Percentiles rank a stretch among this genome's conserved stretches.
These are phyloP conservation scores for Eristalinus aeneus DNA, from an alignment of 2,888 invertebrate species.

Conservation along the genomic window DNA sequence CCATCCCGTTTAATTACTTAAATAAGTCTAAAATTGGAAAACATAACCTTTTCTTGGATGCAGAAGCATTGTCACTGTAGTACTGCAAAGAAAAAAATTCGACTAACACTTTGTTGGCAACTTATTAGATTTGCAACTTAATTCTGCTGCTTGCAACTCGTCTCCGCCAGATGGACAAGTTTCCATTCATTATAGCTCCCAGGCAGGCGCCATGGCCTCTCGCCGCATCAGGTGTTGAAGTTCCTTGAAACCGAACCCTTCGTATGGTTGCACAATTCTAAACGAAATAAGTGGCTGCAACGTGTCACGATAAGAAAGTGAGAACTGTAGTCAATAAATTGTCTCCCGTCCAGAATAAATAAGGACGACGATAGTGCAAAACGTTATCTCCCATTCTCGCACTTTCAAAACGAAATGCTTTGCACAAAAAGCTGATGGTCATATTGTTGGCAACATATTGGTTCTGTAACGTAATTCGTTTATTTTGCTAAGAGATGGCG, in stretches of 20 bases:
- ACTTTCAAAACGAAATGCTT: neutral
- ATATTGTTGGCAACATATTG: no score
- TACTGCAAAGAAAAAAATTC: no score
- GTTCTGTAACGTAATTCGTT: no score
- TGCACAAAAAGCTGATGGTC: neutral
- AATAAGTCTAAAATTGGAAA: no score
- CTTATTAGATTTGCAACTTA: no score
- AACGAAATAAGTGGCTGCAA: conserved; percentile 54
- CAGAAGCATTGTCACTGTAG: no score
- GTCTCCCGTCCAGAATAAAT: conserved; percentile 18
- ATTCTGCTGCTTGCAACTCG: no score
- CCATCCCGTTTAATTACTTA: no score
- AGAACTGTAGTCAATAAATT: conserved; percentile 57
- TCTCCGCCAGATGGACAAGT: conserved; percentile 34
- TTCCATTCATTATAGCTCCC: conserved; percentile 62
- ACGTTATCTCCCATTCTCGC: conserved; percentile 8
- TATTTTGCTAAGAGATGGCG: no score
- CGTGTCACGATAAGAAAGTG: conserved; percentile 51
- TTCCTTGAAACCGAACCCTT: conserved; percentile 12
- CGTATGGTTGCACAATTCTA: conserved; percentile 30
- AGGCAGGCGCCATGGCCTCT: conserved; percentile 39
- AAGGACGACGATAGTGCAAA: conserved; percentile 22
- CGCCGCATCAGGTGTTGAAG: conserved; percentile 40
- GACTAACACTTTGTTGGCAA: no score
- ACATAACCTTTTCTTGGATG: no score